These are phyloP conservation scores for Cydia strobilella DNA, from an alignment of 1,140 invertebrate species.

Conservation along the genomic window DNA sequence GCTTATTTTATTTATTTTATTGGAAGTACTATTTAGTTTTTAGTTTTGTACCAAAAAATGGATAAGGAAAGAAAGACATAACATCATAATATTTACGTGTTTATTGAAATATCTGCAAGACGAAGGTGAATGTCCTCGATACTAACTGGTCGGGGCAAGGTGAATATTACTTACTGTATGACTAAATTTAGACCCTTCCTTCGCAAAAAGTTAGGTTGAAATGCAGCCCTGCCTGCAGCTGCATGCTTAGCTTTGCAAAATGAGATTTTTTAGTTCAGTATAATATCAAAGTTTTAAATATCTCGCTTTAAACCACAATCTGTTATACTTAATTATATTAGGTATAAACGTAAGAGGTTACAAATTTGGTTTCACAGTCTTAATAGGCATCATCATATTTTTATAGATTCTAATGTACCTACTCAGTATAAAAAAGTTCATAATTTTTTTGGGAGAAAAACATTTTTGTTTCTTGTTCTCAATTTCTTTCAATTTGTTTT, in stretches of 20 bases:
- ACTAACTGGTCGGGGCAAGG: slow-evolving; percentile 6
- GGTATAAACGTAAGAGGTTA: background rate
- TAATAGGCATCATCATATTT: background rate
- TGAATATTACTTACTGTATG: background rate
- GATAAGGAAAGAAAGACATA: background rate
- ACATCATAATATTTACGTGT: background rate
- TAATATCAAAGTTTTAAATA: background rate
- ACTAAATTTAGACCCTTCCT: slow-evolving; percentile 7
- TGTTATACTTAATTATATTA: no score
- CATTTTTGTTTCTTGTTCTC: background rate
- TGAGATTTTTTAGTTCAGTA: background rate
- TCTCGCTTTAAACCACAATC: background rate
- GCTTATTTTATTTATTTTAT: no score
- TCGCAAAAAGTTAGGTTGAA: slow-evolving; percentile 12
- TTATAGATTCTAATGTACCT: background rate
- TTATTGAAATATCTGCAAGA: slow-evolving; percentile 9
- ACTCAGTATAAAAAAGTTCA: background rate
- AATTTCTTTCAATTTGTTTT: background rate
- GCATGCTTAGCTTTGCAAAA: background rate
- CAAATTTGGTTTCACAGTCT: background rate
- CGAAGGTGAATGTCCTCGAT: background rate
- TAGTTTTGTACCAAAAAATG: no score
- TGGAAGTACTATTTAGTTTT: no score
- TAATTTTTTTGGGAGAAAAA: no score
- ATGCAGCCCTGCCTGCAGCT: background rate